Base-by-base conservation (phyloP, 2,888 invertebrate species). In the Sepiola atlantica region DNA sequence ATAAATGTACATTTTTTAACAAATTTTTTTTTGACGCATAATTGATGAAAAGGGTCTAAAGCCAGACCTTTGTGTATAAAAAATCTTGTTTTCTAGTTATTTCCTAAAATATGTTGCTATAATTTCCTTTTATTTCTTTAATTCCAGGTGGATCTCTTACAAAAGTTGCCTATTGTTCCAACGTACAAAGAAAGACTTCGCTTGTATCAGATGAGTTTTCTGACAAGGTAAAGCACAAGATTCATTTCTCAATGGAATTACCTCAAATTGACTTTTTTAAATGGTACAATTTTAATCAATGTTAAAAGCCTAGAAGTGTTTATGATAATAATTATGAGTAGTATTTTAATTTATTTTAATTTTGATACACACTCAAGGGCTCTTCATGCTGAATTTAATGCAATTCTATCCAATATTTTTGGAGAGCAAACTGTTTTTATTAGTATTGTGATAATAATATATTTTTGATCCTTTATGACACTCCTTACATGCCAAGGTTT, bases 111-210 rank as follows among this genome's bases (percentile, higher is more conserved):
- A 92, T 92, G 28, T 92, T 35, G 14, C 28, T 35, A 24, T n/a
- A 10, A 54, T 54, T 45, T 92, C 4, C 16, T 90, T 55, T 94
- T 93, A 94, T 94, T 93, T 95, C n/a, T n/a, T n/a, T n/a, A n/a
- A n/a, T 97, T 97, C 0, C 96, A 98, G 98, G 98, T 95, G 98
- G 98, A 93, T 98, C 98, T 0, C 97, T 98, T 94, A 98, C 98
- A 18, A 98, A 98, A 97, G 98, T 98, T 95, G 98, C 98, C 8
- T 98, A 98, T 96, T 98, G 98, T 96, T 98, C 98, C 0, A 98
- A 98, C 90, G 97, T 98, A 20, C 97, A 97, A n/a, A 97, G 96
- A 96, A 97, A 96, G 95, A 97, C 96, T 92, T 96, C 96, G 35
- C 95, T 96, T 94, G 96, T 97, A 57, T 96, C 96, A 92, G 96